A percentile compares a stretch with the other conserved stretches of the same genome.
Evolutionary conservation across 1,140 invertebrate species (phyloP).

Genomic region (Tetramorium simillimum): DNA sequence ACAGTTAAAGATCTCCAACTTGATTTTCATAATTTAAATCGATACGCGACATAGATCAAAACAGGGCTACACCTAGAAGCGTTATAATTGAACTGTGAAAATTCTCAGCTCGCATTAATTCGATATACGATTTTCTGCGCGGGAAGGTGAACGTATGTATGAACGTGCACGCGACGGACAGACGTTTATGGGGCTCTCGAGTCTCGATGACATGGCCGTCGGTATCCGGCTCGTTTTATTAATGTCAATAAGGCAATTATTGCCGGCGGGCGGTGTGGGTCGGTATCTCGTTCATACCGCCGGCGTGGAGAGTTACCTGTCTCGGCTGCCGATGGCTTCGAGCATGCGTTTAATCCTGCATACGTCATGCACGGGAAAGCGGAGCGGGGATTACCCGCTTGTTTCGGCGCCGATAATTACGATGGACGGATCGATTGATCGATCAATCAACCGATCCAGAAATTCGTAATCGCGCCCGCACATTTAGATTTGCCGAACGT

Average conservation of each 20-base stretch:
- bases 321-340: conserved; percentile 68
- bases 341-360: conserved; percentile 64
- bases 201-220: conserved; percentile 67
- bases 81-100: not conserved
- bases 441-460: not conserved
- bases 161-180: conserved; percentile 36
- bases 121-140: not conserved
- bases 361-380: not conserved
- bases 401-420: conserved; percentile 20
- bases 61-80: not conserved
- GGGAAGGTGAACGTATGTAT: conserved; percentile 26
- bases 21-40: not conserved
- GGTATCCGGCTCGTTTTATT: conserved; percentile 81
- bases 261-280: conserved; percentile 71
- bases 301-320: conserved; percentile 72
- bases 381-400: conserved; percentile 10
- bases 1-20: not conserved
- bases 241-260: conserved; percentile 84
- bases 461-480: conserved; percentile 18
- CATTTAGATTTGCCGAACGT: conserved; percentile 3
- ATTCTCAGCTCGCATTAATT: conserved; percentile 1
- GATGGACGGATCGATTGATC: not conserved
- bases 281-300: conserved; percentile 77
- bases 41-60: not conserved
- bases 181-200: conserved; percentile 61